phyloP scores from a whole-genome alignment of 2,113 vertebrate species.

The Cisticola juncidis region DNA sequence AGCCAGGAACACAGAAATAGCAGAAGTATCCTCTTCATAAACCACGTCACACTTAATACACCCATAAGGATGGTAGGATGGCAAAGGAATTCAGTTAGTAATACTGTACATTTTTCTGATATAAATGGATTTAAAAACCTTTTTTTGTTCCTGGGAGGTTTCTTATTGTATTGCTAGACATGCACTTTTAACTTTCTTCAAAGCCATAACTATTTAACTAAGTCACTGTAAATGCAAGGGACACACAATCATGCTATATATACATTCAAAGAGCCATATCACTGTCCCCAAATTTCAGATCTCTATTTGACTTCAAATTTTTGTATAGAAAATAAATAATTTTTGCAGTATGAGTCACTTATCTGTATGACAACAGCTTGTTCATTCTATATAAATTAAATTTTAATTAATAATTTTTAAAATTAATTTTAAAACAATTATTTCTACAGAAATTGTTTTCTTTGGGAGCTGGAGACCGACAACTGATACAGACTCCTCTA shows the following conservation, averaged over 20 bases:
- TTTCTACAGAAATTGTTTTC: conserved; percentile 92
- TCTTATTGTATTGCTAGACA: neutral
- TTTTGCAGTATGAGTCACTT: neutral
- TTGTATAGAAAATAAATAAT: neutral
- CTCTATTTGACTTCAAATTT: neutral
- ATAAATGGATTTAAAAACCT: neutral
- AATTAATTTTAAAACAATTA: neutral
- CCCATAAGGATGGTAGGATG: neutral
- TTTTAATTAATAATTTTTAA: neutral
- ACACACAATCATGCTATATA: rapidly evolving
- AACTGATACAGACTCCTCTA: conserved; percentile 95
- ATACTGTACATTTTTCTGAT: neutral
- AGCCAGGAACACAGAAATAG: neutral
- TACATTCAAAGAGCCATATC: neutral
- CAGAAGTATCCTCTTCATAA: neutral
- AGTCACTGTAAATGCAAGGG: neutral
- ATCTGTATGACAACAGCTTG: neutral
- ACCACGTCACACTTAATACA: neutral
- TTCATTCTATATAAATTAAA: neutral
- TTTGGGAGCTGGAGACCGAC: conserved; percentile 93
- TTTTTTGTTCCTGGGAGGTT: neutral
- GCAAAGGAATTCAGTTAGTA: neutral
- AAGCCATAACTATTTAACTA: neutral
- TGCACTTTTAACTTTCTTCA: neutral
- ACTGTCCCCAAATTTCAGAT: neutral